Conservation (phyloP, 2,888 invertebrate species). For the Gandaritis pyraliata region DNA sequence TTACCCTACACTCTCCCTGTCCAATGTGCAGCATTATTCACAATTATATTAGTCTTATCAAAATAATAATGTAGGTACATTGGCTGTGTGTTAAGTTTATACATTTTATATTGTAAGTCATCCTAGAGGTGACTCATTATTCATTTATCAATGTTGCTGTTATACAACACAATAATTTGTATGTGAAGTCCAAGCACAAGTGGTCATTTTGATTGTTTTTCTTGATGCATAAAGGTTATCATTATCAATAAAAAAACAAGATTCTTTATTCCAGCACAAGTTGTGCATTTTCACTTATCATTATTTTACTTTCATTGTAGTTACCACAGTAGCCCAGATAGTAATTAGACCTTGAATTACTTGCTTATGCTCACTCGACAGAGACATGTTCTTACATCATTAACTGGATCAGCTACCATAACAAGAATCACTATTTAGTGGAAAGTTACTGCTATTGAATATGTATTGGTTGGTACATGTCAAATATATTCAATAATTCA, state of each 20-base stretch:
- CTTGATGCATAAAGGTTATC: background rate
- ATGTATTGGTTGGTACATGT: slow-evolving; percentile 17
- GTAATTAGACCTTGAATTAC: slow-evolving; percentile 47
- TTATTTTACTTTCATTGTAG: slow-evolving; percentile 51
- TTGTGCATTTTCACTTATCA: slow-evolving; percentile 15
- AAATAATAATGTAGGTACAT: background rate
- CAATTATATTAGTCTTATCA: background rate
- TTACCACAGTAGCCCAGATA: slow-evolving; percentile 52
- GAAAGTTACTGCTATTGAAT: slow-evolving; percentile 24
- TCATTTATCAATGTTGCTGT: slow-evolving; percentile 45
- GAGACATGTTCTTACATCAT: slow-evolving; percentile 44
- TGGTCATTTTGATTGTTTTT: no score
- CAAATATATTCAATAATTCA: slow-evolving; percentile 3
- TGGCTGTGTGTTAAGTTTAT: background rate
- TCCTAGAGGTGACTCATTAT: slow-evolving; percentile 40
- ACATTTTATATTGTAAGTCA: background rate
- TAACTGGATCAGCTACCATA: slow-evolving; percentile 41
- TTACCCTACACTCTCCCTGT: no score
- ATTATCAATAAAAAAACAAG: slow-evolving; percentile 4
- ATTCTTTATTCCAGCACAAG: slow-evolving; percentile 1
- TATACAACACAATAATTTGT: slow-evolving; percentile 20
- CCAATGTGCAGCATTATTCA: no score
- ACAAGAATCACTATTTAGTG: slow-evolving; percentile 30
- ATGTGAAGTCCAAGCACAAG: no score
- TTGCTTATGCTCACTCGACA: slow-evolving; percentile 33